Evolutionary conservation across 1,140 invertebrate genomes (phyloP), one percentile per base, ranked within the genome.

Genomic region (Carcinoscorpius rotundicauda): DNA sequence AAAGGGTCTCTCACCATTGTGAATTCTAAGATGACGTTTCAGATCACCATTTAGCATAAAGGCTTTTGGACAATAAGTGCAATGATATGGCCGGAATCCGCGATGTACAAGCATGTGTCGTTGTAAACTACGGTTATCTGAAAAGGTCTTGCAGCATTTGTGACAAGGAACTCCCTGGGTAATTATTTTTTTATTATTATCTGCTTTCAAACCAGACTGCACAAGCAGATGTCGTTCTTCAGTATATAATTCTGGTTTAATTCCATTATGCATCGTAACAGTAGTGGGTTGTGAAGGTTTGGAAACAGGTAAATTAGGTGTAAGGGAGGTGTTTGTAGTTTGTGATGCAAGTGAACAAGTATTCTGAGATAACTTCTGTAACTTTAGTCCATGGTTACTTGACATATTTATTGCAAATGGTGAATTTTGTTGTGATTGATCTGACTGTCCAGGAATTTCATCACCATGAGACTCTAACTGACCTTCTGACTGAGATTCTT

Each of bases 1-100:
- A 69, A 75, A 79, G n/a, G 78, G 78, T 62, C 71, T 71, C 66
- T 79, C 77, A 8, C 78, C 77, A 57, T 77, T 79, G 68, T 80
- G 78, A 50, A 70, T 72, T 59, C 77, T 65, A 66, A 74, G 73
- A 69, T 79, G 78, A 57, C 76, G 72, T 51, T 75, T 76, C 3
- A 79, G 70, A 59, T 75, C 75, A 58, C 77, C 77, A 68, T 79
- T 79, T 68, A 79, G 76, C 6, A 76, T 74, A 63, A 76, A 76
- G 70, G 75, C 64, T 73, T 76, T 58, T 69, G 68, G 9, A 72
- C 74, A 61, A 59, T 69, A 60, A 52, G 65, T 60, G 57, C 68
- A 65, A 29, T 61, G 55, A 51, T 62, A 66, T 61, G 64, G 63
- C 51, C 66, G 29, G 10, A 64, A 59, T 4, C 61, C 63, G 53